These are phyloP conservation scores for Neoniphon sammara DNA, from an alignment of 2,797 vertebrate genomes.

Conservation along the genomic window DNA sequence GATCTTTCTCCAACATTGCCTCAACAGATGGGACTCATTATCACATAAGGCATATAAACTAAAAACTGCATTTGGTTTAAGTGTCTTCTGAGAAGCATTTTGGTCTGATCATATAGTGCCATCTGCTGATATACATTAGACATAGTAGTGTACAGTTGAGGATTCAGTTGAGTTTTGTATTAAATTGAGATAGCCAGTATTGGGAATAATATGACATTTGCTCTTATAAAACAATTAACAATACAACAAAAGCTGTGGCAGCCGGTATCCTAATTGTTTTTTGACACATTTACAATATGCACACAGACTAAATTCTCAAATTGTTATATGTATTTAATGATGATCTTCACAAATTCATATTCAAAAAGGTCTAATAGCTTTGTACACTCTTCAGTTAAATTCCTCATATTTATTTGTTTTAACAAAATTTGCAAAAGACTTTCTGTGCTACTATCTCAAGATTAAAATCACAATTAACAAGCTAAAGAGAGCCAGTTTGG, in stretches of 20 bases:
- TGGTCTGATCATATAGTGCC: slow-evolving; percentile 69
- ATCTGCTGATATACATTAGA: slow-evolving; percentile 61
- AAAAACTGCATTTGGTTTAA: not conserved
- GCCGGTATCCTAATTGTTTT: too few relatives aligned
- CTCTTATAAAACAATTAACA: too few relatives aligned
- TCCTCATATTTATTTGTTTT: not conserved
- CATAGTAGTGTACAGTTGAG: not conserved
- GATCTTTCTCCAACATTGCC: not conserved
- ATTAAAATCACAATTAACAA: slow-evolving; percentile 42
- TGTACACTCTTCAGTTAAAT: too few relatives aligned
- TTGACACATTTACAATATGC: too few relatives aligned
- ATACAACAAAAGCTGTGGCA: too few relatives aligned
- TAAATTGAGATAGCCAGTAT: too few relatives aligned
- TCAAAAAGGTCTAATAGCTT: too few relatives aligned
- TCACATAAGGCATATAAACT: not conserved
- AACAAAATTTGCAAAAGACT: not conserved
- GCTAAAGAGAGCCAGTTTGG: slow-evolving; percentile 16
- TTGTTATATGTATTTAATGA: too few relatives aligned
- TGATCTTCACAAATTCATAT: too few relatives aligned
- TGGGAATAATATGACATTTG: too few relatives aligned
- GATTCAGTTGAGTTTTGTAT: too few relatives aligned
- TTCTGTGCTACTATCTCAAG: slow-evolving; percentile 12
- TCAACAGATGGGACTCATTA: not conserved
- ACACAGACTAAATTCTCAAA: too few relatives aligned
- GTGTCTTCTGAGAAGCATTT: not conserved